A percentile compares a stretch with the other conserved stretches of the same genome.
These are phyloP conservation scores for Lissocephala sabroskyi DNA, from an alignment of 2,888 invertebrate genomes.

Conservation along the genomic window DNA sequence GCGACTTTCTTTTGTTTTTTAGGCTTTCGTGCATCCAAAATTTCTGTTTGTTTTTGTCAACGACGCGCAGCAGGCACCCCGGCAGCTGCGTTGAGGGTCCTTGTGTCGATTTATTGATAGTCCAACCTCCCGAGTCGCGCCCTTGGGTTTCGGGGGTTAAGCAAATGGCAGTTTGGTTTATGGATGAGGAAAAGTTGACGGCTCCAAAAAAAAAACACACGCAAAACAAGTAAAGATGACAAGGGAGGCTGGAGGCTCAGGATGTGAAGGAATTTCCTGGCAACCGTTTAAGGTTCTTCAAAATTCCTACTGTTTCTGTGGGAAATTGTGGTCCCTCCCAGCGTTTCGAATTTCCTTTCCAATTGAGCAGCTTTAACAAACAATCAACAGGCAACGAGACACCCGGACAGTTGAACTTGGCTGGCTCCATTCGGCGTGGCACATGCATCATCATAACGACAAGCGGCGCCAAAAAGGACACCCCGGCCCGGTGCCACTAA, in stretches of 20 bases:
- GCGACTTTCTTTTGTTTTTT: conserved; percentile 18
- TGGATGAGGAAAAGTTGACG: background rate
- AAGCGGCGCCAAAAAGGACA: conserved; percentile 34
- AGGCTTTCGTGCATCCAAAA: conserved; percentile 17
- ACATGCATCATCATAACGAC: conserved; percentile 55
- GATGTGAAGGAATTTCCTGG: no score
- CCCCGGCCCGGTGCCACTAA: no score
- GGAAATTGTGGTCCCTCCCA: no score
- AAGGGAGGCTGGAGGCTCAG: background rate
- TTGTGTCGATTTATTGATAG: conserved; percentile 57
- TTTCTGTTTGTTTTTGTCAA: background rate
- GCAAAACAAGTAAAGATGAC: background rate
- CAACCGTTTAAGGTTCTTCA: no score
- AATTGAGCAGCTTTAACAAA: conserved; percentile 18
- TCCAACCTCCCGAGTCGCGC: conserved; percentile 31
- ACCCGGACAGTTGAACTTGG: no score
- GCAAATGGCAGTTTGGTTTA: conserved; percentile 1
- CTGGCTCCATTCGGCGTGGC: no score
- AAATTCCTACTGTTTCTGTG: no score
- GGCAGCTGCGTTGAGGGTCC: conserved; percentile 15
- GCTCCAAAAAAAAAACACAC: no score
- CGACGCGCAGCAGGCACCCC: background rate
- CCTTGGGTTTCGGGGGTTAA: conserved; percentile 8
- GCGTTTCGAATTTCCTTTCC: no score
- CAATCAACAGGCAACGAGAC: conserved; percentile 30